Evolutionary conservation across 2,113 vertebrate genomes (phyloP).

Genomic region (Grantiella picta): DNA sequence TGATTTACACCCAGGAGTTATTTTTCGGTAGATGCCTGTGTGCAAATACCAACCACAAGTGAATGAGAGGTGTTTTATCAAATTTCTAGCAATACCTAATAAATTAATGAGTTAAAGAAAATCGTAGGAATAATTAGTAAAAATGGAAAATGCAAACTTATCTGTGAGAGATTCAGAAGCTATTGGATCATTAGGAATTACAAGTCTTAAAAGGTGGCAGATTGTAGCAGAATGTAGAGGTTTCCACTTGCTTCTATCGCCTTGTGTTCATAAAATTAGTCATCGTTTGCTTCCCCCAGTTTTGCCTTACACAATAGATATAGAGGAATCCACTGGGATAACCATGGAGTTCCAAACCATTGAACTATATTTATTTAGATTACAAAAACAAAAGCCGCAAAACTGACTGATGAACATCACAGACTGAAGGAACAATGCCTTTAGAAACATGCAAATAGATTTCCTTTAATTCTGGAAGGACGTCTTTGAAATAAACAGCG

Average conservation of each 20-base stretch:
- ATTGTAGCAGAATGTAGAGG: background rate
- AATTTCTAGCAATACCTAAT: background rate
- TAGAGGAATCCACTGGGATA: conserved; percentile 33
- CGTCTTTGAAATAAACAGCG: conserved; percentile 57
- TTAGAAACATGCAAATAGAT: conserved; percentile 61
- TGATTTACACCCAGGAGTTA: background rate
- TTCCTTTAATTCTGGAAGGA: conserved; percentile 65
- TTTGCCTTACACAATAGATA: conserved; percentile 43
- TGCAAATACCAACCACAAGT: background rate
- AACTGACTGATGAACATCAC: conserved; percentile 58
- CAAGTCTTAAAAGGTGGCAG: background rate
- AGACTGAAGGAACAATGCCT: conserved; percentile 55
- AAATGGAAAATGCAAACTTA: background rate
- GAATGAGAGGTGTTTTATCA: background rate
- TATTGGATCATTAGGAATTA: background rate
- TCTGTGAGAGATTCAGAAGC: background rate
- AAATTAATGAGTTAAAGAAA: background rate
- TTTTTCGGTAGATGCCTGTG: background rate
- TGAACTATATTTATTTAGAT: conserved; percentile 55
- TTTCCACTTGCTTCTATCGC: conserved; percentile 4
- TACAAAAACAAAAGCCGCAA: conserved; percentile 51
- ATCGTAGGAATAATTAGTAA: background rate
- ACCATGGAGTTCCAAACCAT: conserved; percentile 10
- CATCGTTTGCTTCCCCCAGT: conserved; percentile 43
- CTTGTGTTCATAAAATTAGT: conserved; percentile 32